Conservation (phyloP, 2,113 vertebrate genomes). For the Tor tambroides region DNA sequence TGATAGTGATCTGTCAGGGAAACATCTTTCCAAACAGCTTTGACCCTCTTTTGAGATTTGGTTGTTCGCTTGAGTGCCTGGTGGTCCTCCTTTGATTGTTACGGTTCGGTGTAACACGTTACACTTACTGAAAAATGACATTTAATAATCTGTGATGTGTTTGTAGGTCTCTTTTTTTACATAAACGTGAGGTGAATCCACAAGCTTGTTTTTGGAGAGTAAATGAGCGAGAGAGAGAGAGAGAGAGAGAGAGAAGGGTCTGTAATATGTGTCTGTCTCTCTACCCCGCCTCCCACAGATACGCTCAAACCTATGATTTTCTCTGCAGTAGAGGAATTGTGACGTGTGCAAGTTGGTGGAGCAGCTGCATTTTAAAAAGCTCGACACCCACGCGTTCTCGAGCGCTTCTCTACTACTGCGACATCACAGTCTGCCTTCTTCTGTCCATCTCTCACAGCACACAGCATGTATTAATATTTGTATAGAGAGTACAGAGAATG, state of each 20-base stretch:
- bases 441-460: conserved; percentile 55
- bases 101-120: conserved; percentile 47
- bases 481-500: background rate
- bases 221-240: conserved; percentile 33
- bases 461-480: background rate
- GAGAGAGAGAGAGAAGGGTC: conserved; percentile 58
- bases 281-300: conserved; percentile 76
- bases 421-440: conserved; percentile 61
- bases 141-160: conserved; percentile 16
- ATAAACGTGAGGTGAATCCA: conserved; percentile 19
- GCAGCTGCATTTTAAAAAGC: conserved; percentile 84
- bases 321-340: conserved; percentile 78
- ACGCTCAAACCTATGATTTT: conserved; percentile 81
- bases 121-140: conserved; percentile 26
- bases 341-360: conserved; percentile 74
- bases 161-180: background rate
- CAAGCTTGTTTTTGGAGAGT: conserved; percentile 59
- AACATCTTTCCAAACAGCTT: background rate
- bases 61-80: background rate
- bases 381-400: conserved; percentile 76
- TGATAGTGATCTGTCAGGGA: background rate
- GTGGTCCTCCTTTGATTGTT: conserved; percentile 17
- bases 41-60: background rate
- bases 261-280: conserved; percentile 63
- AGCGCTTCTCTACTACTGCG: conserved; percentile 70